These are phyloP conservation scores for Podilymbus podiceps DNA, from an alignment of 2,113 vertebrate genomes.

Conservation along the genomic window DNA sequence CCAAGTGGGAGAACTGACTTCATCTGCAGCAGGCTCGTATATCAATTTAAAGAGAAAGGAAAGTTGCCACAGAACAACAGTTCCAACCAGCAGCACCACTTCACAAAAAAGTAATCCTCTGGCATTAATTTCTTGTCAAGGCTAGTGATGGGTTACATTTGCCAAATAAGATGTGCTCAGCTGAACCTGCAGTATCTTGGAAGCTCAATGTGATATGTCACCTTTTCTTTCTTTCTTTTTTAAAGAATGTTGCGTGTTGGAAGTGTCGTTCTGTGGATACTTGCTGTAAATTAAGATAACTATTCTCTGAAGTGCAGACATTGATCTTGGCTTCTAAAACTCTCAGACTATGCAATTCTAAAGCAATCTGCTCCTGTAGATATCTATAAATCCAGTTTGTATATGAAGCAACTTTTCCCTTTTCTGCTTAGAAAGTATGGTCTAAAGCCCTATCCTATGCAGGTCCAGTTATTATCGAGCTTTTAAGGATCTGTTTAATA, in stretches of 20 bases:
- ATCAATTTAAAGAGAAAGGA: conserved; percentile 10
- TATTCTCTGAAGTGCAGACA: background rate
- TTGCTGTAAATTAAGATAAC: conserved; percentile 29
- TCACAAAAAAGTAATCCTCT: background rate
- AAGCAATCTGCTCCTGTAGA: background rate
- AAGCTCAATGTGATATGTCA: background rate
- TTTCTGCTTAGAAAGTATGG: background rate
- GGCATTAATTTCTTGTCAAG: conserved; percentile 18
- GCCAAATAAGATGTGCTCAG: background rate
- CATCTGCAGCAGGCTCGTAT: background rate
- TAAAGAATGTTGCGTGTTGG: background rate
- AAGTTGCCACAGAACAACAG: background rate
- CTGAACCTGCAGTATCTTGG: background rate
- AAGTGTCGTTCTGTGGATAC: background rate
- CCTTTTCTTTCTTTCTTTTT: background rate
- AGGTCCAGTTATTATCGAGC: fast-evolving
- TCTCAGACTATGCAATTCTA: background rate
- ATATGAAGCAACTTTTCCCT: background rate
- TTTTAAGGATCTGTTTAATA: background rate
- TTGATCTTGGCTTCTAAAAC: conserved; percentile 1
- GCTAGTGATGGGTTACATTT: background rate
- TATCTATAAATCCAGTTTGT: background rate
- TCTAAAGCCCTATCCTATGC: background rate
- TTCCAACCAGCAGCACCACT: background rate
- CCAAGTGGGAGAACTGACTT: background rate